phyloP scores from a whole-genome alignment of 1,140 invertebrate genomes.

The Dreissena polymorpha region DNA sequence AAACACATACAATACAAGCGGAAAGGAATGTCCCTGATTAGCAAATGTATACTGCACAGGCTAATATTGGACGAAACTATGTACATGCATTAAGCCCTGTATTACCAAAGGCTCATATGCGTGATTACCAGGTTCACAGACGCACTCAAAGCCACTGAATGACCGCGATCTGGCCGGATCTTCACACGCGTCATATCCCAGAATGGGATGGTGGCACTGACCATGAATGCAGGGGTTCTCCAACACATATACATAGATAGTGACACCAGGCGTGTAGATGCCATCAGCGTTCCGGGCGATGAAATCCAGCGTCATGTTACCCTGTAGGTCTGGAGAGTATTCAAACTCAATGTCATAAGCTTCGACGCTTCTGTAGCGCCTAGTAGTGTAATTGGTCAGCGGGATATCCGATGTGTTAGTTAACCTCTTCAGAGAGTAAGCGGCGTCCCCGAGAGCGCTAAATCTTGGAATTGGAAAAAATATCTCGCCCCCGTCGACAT shows the following conservation, averaged over 20 bases:
- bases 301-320: constrained; percentile 31
- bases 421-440: not conserved
- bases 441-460: constrained; percentile 9
- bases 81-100: too few relatives aligned
- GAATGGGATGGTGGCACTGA: constrained; percentile 12
- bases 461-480: not conserved
- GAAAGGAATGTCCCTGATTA: too few relatives aligned
- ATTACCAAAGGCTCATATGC: too few relatives aligned
- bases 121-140: constrained; percentile 29
- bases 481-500: constrained; percentile 27
- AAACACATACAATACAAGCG: too few relatives aligned
- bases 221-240: constrained; percentile 50
- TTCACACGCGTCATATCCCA: constrained; percentile 1
- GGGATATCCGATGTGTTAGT: not conserved
- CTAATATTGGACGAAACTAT: too few relatives aligned
- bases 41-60: too few relatives aligned
- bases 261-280: constrained; percentile 24
- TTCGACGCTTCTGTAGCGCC: not conserved
- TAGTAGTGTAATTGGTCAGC: constrained; percentile 16
- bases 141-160: constrained; percentile 40
- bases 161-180: constrained; percentile 12
- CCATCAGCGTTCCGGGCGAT: not conserved
- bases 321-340: not conserved
- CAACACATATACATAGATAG: constrained; percentile 29
- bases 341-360: constrained; percentile 6